A percentile compares a stretch with the other conserved stretches of the same genome.
phyloP scores from a whole-genome alignment of 2,113 vertebrate species.

The Oxygymnocypris stewartii region DNA sequence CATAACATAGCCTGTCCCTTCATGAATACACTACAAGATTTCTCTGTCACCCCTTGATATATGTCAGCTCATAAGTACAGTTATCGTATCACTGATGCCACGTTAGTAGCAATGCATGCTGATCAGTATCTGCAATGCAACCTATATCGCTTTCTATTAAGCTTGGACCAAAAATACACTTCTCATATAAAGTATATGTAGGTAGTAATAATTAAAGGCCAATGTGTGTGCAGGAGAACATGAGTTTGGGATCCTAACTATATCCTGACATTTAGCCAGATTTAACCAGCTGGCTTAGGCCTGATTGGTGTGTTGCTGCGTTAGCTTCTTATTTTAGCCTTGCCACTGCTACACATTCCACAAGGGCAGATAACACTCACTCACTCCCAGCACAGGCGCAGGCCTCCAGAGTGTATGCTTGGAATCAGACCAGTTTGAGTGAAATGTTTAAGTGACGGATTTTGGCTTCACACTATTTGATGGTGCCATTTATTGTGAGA shows the following conservation, averaged over 20 bases:
- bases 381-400: conserved; percentile 38
- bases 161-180: neutral
- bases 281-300: conserved; percentile 62
- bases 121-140: too few relatives aligned
- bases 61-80: neutral
- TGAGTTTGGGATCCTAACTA: conserved; percentile 53
- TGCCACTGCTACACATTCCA: conserved; percentile 76
- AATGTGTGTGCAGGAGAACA: conserved; percentile 11
- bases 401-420: neutral
- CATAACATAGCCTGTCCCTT: neutral
- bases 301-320: conserved; percentile 62
- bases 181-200: neutral
- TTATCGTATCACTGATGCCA: neutral
- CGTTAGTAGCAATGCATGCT: neutral
- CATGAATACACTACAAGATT: neutral
- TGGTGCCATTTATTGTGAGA: neutral
- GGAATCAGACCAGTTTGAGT: conserved; percentile 1
- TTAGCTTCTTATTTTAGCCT: conserved; percentile 76
- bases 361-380: conserved; percentile 71
- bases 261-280: conserved; percentile 77
- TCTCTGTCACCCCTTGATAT: neutral
- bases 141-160: neutral
- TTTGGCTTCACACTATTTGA: neutral
- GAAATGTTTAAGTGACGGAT: neutral
- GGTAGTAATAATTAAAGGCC: neutral